Base-by-base conservation (phyloP, 2,888 invertebrate genomes). In the Apotomis betuletana region DNA sequence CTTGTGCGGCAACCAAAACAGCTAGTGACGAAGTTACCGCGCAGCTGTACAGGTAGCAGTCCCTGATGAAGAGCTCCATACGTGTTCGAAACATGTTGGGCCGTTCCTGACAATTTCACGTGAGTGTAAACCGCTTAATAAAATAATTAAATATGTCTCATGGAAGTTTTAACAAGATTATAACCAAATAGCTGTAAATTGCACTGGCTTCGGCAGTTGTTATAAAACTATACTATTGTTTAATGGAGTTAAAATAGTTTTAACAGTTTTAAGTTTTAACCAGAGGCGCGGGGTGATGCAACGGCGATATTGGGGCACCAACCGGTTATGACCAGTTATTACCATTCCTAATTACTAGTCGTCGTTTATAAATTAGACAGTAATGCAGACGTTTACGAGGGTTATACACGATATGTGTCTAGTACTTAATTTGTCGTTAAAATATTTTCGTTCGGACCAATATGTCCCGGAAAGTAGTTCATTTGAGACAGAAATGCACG, bases 301-400 rank as follows among this genome's bases (percentile, higher is more conserved):
- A 63, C 52, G 58, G 27, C 5, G 1, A 36, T 52, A 63, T 13
- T 63, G 52, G 63, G 13, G 38, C 63, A 52, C 54, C 41, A 63
- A 54, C 38, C n/a, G 58, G 58, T 41, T 63, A 41, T 63, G 36
- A 63, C 38, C 41, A 52, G 63, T 54, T 41, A 41, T 41, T 63
- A 52, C 51, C 15, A 54, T 62, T 36, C n/a, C 10, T 63, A 52
- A 63, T 63, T 63, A 63, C 52, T 38, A 63, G 13, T 60, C 41
- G 49, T 10, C 49, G 49, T 49, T 49, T 15, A 63, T 54, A 54
- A 15, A 52, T 52, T 54, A 52, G 9, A 13, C 4, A 10, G 41
- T 54, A 63, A 38, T 54, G 10, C 10, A 41, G 13, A 51, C 5
- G 10, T 63, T 63, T 63, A 63, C 38, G 54, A 63, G 15, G 13